Evolutionary conservation across 2,113 vertebrate species (phyloP).

Genomic region (Plestiodon gilberti): DNA sequence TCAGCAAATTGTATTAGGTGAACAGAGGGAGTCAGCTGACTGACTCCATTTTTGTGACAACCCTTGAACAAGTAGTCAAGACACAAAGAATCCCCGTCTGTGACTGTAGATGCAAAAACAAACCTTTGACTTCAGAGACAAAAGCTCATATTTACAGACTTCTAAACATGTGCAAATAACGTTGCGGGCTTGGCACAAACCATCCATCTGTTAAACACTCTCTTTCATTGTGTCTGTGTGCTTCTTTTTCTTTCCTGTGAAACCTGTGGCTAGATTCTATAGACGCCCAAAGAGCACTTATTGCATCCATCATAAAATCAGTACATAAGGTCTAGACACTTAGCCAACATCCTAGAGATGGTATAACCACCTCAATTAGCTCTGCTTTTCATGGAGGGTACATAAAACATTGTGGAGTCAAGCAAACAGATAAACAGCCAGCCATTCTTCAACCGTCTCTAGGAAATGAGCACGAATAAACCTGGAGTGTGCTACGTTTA

Average conservation of each 20-base stretch:
- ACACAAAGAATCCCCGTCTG: neutral
- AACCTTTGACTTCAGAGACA: neutral
- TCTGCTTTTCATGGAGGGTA: constrained; percentile 49
- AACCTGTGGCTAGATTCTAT: neutral
- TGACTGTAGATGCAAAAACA: neutral
- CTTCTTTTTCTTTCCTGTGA: neutral
- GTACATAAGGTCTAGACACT: constrained; percentile 18
- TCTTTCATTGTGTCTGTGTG: neutral
- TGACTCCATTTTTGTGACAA: neutral
- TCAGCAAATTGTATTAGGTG: no score
- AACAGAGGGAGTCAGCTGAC: neutral
- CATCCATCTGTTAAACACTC: neutral
- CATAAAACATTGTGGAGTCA: constrained; percentile 63
- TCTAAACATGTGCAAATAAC: constrained; percentile 2
- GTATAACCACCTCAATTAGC: constrained; percentile 56
- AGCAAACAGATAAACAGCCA: constrained; percentile 43
- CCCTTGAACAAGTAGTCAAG: neutral
- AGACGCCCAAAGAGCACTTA: neutral
- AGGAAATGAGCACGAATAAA: constrained; percentile 72
- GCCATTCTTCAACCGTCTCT: constrained; percentile 47
- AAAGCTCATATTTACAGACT: neutral
- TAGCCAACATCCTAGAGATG: constrained; percentile 27
- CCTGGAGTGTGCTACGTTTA: constrained; percentile 64
- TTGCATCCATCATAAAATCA: constrained; percentile 23
- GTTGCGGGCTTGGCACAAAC: neutral